Percentiles rank a stretch among this genome's conserved stretches.
phyloP scores from a whole-genome alignment of 2,113 vertebrate species.

The Pomatostomus ruficeps region DNA sequence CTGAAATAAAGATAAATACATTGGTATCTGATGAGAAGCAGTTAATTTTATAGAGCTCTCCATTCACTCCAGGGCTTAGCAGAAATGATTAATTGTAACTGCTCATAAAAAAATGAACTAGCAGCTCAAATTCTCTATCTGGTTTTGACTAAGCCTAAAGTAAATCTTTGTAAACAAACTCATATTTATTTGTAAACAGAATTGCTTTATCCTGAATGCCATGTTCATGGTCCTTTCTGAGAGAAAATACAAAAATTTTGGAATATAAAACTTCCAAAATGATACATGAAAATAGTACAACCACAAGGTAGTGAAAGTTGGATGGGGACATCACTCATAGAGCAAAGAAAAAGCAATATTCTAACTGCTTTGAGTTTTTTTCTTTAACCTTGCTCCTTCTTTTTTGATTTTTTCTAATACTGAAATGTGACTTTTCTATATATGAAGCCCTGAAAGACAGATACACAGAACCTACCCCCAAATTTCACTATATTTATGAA shows the following conservation, averaged over 20 bases:
- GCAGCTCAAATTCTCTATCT: neutral
- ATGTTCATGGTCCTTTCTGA: neutral
- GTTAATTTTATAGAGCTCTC: neutral
- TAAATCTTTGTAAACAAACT: neutral
- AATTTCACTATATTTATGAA: neutral
- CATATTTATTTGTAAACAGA: neutral
- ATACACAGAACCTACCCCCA: neutral
- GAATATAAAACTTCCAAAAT: neutral
- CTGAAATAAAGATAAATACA: neutral
- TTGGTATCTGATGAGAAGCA: neutral
- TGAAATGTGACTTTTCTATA: neutral
- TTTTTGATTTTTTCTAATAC: neutral
- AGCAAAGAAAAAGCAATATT: neutral
- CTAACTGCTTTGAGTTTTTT: neutral
- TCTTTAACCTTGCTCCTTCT: neutral
- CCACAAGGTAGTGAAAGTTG: neutral
- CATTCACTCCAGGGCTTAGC: neutral
- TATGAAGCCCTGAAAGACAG: neutral
- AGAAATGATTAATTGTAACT: neutral
- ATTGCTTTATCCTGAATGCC: neutral
- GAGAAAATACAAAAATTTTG: neutral
- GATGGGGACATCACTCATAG: accelerated
- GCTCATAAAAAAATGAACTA: neutral
- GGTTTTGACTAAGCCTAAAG: neutral
- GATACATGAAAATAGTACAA: neutral